Conservation (phyloP, 2,888 invertebrate genomes). For the Caenorhabditis doughertyi region DNA sequence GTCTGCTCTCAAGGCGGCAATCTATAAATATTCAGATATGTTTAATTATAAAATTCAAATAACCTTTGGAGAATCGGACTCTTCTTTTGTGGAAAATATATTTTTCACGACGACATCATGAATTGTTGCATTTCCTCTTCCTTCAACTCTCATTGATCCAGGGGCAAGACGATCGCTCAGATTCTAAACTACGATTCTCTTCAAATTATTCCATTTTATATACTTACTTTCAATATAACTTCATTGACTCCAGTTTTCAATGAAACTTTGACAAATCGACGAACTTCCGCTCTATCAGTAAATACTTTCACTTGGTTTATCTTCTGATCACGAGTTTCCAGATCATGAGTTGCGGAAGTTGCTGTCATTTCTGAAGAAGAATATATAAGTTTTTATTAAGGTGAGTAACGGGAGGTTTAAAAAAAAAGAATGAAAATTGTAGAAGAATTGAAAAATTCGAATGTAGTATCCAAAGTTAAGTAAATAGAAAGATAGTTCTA, state of each 20-base stretch:
- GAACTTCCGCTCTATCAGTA: conserved; percentile 79
- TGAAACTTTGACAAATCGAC: conserved; percentile 63
- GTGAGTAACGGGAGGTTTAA: too few species aligned
- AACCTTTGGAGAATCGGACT: conserved; percentile 68
- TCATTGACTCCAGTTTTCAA: conserved; percentile 73
- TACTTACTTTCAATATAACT: conserved; percentile 69
- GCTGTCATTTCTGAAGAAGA: conserved; percentile 48
- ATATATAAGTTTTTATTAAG: too few species aligned
- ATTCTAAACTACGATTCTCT: conserved; percentile 66
- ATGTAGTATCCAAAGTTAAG: too few species aligned
- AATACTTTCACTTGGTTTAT: conserved; percentile 72
- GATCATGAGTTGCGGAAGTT: conserved; percentile 21
- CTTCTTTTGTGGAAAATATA: conserved; percentile 48
- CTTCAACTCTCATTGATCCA: conserved; percentile 77
- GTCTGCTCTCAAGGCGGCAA: background rate
- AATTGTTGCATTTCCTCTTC: conserved; percentile 72
- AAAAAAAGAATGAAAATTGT: too few species aligned
- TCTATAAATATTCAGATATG: background rate
- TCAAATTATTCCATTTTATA: background rate
- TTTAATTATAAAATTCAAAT: background rate
- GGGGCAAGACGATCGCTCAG: conserved; percentile 57
- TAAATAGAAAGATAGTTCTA: too few species aligned
- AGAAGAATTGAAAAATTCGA: too few species aligned
- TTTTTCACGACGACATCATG: conserved; percentile 75
- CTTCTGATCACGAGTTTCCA: conserved; percentile 60